Base-by-base conservation (phyloP, 2,888 invertebrate genomes). In the Eilema caniola region DNA sequence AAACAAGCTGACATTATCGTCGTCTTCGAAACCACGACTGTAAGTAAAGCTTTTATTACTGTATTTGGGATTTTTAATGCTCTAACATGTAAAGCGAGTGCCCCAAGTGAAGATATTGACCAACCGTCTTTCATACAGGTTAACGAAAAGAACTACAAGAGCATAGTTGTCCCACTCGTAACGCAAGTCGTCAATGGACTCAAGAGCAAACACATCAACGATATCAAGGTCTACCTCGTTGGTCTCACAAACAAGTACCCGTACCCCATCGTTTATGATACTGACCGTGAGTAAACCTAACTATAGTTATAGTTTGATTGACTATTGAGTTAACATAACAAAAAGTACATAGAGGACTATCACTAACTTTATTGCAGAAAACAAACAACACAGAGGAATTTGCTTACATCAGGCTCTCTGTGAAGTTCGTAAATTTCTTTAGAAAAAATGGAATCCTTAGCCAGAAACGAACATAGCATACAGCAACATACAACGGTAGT, bases 1-100 rank as follows among this genome's bases (percentile, higher is more conserved):
- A 97, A 97, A 75, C 96, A 98, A 76, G 98, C 98, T 2, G 99
- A 99, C 86, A 95, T 99, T 70, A 94, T 99, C 0, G 95, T 99
- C 69, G 96, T 97, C 1, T 96, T 98, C 14, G 98, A 99, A 83
- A 90, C 91, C 16, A 92, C 95, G 0, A 83, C 94, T 80, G 94
- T 93, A 41, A 85, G 87, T 66, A 20, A 47, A 47, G 16, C 16
- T 47, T 20, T 20, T 20, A 4, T 53, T 53, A n/a, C 20, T 20
- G 53, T n/a, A 2, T 53, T 41, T 41, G 14, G n/a, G 14, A n/a
- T 16, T n/a, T 53, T 20, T 47, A 3, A 20, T 28, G 5, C 53
- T 5, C 0, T 11, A 1, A n/a, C 4, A 28, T 28, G 1, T 28
- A 60, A 1, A 28, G 14, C 28, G 28, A 25, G 16, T 1, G 14